Conservation (phyloP, 2,888 invertebrate genomes). For the Tenodera sinensis region DNA sequence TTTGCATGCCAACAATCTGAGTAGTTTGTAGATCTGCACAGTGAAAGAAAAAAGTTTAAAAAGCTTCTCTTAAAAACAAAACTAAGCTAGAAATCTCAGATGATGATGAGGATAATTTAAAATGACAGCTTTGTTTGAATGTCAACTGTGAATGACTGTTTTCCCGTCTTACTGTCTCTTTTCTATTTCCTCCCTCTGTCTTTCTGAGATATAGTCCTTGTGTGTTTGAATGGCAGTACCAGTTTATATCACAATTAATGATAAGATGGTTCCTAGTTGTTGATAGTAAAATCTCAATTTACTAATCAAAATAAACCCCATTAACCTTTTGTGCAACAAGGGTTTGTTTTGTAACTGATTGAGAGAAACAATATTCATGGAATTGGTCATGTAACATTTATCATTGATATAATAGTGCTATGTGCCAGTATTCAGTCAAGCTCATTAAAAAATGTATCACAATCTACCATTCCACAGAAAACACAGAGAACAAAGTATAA, state of each 20-base stretch:
- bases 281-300: background rate
- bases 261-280: background rate
- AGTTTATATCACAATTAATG: background rate
- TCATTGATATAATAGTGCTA: too few relatives aligned
- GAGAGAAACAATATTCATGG: too few relatives aligned
- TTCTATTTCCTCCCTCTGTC: background rate
- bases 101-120: background rate
- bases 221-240: background rate
- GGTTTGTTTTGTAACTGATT: too few relatives aligned
- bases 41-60: background rate
- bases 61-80: background rate
- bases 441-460: too few relatives aligned
- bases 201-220: background rate
- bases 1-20: background rate
- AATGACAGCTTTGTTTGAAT: background rate
- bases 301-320: background rate
- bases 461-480: too few relatives aligned
- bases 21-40: background rate
- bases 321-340: background rate
- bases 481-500: too few relatives aligned
- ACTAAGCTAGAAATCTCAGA: background rate
- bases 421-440: too few relatives aligned
- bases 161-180: background rate
- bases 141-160: background rate
- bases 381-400: too few relatives aligned